Evolutionary conservation across 2,113 vertebrate genomes (phyloP).

Genomic region (Dromaius novaehollandiae): DNA sequence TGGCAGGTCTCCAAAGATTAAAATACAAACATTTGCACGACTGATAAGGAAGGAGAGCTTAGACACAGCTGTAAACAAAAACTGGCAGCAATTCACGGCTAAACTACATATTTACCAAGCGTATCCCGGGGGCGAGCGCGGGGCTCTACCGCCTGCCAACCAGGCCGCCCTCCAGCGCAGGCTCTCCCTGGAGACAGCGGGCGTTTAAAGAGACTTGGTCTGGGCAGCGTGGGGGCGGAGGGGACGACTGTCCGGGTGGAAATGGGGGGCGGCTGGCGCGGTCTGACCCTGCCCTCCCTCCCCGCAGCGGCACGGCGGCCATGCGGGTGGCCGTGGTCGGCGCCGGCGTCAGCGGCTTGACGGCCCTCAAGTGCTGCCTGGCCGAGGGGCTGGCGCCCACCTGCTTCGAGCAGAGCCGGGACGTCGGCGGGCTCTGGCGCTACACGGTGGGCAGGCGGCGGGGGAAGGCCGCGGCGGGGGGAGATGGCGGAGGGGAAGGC

Average conservation of each 20-base stretch:
- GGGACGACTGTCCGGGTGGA: too few relatives aligned
- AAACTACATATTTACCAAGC: not conserved
- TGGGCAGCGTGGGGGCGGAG: too few relatives aligned
- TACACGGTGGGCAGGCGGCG: slow-evolving; percentile 73
- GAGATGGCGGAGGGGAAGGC: too few relatives aligned
- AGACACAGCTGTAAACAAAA: not conserved
- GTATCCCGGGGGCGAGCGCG: not conserved
- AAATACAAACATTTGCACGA: not conserved
- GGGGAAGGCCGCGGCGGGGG: too few relatives aligned
- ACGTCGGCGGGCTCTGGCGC: slow-evolving; percentile 85
- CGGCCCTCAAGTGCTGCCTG: slow-evolving; percentile 83
- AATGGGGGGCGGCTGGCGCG: too few relatives aligned
- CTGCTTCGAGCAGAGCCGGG: slow-evolving; percentile 84
- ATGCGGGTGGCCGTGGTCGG: slow-evolving; percentile 84
- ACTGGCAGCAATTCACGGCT: not conserved
- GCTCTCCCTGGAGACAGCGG: too few relatives aligned
- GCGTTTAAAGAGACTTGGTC: too few relatives aligned
- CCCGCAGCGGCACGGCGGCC: too few relatives aligned
- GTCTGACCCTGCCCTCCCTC: too few relatives aligned
- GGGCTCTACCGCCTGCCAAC: not conserved
- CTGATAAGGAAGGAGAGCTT: not conserved
- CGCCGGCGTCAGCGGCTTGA: slow-evolving; percentile 80
- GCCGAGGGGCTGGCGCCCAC: slow-evolving; percentile 84
- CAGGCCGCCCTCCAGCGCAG: accelerated
- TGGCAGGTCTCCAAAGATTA: not conserved